Percentiles rank a stretch among this genome's conserved stretches.
Conservation (phyloP, 2,113 vertebrate genomes). For the Microtus ochrogaster region DNA sequence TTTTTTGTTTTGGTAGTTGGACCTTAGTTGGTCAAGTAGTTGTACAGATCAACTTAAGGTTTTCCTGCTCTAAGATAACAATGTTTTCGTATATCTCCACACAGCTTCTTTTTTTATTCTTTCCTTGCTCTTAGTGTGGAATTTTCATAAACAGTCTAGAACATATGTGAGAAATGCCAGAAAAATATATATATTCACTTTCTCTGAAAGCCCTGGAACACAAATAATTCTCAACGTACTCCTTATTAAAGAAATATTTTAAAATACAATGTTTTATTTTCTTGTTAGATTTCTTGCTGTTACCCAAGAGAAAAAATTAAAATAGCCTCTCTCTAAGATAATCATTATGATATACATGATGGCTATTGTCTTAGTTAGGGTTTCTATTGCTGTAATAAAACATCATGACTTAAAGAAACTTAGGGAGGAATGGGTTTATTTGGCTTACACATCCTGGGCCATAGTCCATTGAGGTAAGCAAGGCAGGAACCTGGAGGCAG, state of each 20-base stretch:
- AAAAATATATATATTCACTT: slow-evolving; percentile 73
- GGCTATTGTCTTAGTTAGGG: not conserved
- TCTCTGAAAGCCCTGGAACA: not conserved
- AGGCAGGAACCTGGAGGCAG: not conserved
- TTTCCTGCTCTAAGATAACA: not conserved
- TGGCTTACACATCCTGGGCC: not conserved
- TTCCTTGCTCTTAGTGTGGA: slow-evolving; percentile 57
- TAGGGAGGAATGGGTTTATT: not conserved
- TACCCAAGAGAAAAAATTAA: slow-evolving; percentile 46
- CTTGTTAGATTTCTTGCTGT: slow-evolving; percentile 4
- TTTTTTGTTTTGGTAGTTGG: not conserved
- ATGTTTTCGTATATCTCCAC: slow-evolving; percentile 30
- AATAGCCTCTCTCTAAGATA: not conserved
- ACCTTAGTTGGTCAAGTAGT: slow-evolving; percentile 34
- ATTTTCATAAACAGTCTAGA: slow-evolving; percentile 80
- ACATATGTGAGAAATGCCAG: slow-evolving; percentile 68
- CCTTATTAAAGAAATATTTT: slow-evolving; percentile 25
- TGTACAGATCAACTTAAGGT: not conserved
- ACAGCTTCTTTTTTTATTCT: slow-evolving; percentile 53
- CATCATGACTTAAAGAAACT: not conserved
- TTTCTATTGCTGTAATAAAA: not conserved
- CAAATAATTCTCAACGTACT: not conserved
- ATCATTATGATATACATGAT: not conserved
- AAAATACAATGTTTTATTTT: slow-evolving; percentile 18
- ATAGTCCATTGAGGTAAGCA: not conserved